Percentiles rank a stretch among this genome's conserved stretches.
These are phyloP conservation scores for Synchiropus splendidus DNA, from an alignment of 2,113 vertebrate species.

Conservation along the genomic window DNA sequence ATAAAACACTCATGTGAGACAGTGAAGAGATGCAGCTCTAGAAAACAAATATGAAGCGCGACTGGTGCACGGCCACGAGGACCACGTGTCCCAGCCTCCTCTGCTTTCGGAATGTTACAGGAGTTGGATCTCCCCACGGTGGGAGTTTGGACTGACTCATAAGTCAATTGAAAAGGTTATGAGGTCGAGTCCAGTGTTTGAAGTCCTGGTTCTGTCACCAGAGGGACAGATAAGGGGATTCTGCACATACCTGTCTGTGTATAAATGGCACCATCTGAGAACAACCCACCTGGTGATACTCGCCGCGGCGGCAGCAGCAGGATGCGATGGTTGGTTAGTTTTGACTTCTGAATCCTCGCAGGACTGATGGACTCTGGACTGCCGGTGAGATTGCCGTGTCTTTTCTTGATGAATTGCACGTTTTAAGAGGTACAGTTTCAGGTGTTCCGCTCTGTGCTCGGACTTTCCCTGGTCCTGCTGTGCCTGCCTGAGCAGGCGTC, in stretches of 20 bases:
- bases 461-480: conserved; percentile 31
- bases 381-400: conserved; percentile 39
- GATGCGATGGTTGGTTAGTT: conserved; percentile 1
- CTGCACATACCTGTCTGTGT: conserved; percentile 67
- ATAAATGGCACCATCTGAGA: conserved; percentile 50
- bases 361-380: conserved; percentile 27
- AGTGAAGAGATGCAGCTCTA: no score
- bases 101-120: no score
- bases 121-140: no score
- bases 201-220: conserved; percentile 66
- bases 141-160: no score
- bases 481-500: conserved; percentile 31
- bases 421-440: background rate
- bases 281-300: conserved; percentile 18
- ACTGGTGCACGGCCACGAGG: no score
- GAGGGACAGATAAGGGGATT: conserved; percentile 65
- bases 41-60: no score
- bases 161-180: conserved; percentile 47
- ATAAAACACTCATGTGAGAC: no score
- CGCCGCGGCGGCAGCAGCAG: conserved; percentile 9
- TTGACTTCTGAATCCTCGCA: conserved; percentile 1
- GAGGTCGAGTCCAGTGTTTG: conserved; percentile 50
- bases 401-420: background rate
- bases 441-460: conserved; percentile 27
- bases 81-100: no score